A percentile compares a stretch with the other conserved stretches of the same genome.
phyloP scores from a whole-genome alignment of 2,797 vertebrate species.

The Danio jaintianensis region DNA sequence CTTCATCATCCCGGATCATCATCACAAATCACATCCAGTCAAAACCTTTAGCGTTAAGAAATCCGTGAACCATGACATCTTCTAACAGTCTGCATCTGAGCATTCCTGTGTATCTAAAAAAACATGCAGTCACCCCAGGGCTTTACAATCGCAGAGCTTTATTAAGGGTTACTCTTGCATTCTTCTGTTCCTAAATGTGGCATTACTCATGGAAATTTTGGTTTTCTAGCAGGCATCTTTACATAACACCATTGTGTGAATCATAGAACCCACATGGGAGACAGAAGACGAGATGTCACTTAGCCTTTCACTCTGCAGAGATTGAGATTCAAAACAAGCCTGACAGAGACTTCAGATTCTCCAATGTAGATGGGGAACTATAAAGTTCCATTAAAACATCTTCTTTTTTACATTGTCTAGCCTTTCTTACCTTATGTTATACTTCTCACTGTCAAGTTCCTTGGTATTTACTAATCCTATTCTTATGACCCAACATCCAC shows the following conservation, averaged over 20 bases:
- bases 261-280: constrained; percentile 46
- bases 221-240: constrained; percentile 44
- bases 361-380: constrained; percentile 6
- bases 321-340: constrained; percentile 43
- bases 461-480: constrained; percentile 31
- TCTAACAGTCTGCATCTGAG: constrained; percentile 15
- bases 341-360: constrained; percentile 15
- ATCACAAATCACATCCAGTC: constrained; percentile 22
- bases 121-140: background rate
- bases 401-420: background rate
- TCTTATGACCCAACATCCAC: constrained; percentile 62
- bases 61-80: constrained; percentile 39
- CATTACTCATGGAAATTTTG: constrained; percentile 57
- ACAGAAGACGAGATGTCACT: constrained; percentile 50
- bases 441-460: background rate
- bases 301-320: constrained; percentile 42
- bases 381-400: background rate
- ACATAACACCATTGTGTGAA: constrained; percentile 54
- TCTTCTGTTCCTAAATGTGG: constrained; percentile 56
- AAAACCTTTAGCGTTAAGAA: constrained; percentile 15
- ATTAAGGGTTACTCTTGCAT: constrained; percentile 38
- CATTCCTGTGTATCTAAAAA: constrained; percentile 4
- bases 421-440: background rate
- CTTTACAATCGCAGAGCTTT: constrained; percentile 16
- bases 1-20: constrained; percentile 42